Evolutionary conservation across 2,797 vertebrate genomes (phyloP).

Genomic region (Gephyroberyx darwinii): DNA sequence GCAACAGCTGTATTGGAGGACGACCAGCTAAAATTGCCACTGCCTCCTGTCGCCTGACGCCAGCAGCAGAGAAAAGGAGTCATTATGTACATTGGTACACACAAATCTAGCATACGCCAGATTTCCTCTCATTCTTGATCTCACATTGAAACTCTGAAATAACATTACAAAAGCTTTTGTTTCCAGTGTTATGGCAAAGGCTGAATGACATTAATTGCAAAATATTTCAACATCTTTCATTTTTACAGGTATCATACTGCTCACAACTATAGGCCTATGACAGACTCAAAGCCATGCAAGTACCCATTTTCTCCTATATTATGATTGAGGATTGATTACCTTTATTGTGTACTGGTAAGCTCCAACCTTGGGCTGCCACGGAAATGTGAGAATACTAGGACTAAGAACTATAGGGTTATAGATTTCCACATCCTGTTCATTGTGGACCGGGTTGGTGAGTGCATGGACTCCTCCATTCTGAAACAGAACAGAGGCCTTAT

Average conservation of each 20-base stretch:
- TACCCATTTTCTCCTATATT: neutral
- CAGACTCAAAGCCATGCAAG: neutral
- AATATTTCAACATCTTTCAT: neutral
- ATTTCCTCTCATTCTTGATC: neutral
- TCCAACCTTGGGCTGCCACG: slow-evolving; percentile 94
- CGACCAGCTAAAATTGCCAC: slow-evolving; percentile 95
- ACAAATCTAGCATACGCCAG: neutral
- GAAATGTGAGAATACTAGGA: slow-evolving; percentile 92
- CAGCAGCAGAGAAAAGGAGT: slow-evolving; percentile 12
- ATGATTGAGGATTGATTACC: slow-evolving; percentile 75
- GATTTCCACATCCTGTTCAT: slow-evolving; percentile 96
- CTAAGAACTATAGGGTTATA: slow-evolving; percentile 89
- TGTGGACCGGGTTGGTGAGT: slow-evolving; percentile 85
- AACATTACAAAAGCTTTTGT: neutral
- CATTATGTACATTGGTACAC: neutral
- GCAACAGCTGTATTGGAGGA: slow-evolving; percentile 89
- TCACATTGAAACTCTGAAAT: neutral
- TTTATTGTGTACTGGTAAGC: slow-evolving; percentile 93
- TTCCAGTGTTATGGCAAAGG: neutral
- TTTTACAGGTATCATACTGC: neutral
- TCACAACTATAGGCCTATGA: neutral
- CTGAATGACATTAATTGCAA: neutral
- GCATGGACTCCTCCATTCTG: slow-evolving; percentile 85
- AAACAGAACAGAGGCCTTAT: slow-evolving; percentile 53
- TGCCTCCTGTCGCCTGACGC: slow-evolving; percentile 90